Conservation (phyloP, 1,140 invertebrate genomes). For the Camponotus pennsylvanicus region DNA sequence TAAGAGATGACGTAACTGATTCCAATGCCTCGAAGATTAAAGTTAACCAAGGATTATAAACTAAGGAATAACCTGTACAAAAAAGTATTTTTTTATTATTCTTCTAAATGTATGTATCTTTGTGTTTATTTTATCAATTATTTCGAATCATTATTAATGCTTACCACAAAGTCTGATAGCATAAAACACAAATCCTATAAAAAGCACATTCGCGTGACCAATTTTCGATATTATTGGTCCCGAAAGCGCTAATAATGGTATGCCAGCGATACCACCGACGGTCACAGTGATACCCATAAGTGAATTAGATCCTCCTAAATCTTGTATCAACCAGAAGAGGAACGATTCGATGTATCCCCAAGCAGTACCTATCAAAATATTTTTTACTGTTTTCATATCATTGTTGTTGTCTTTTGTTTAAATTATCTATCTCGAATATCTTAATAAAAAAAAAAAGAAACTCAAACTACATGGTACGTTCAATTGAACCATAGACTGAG, state of each 20-base stretch:
- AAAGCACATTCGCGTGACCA: constrained; percentile 94
- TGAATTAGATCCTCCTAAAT: constrained; percentile 92
- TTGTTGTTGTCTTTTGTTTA: neutral
- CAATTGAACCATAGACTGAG: too few relatives aligned
- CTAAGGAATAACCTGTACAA: constrained; percentile 91
- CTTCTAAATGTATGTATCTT: neutral
- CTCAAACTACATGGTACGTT: neutral
- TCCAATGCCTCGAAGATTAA: constrained; percentile 94
- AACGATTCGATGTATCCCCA: constrained; percentile 96
- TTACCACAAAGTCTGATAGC: constrained; percentile 91
- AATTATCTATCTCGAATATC: neutral
- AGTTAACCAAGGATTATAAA: constrained; percentile 93
- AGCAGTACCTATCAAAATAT: constrained; percentile 88
- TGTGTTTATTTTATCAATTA: constrained; percentile 9
- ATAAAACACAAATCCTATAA: constrained; percentile 93
- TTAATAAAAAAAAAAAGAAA: neutral
- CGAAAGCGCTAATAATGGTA: constrained; percentile 92
- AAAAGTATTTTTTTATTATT: neutral
- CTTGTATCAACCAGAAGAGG: constrained; percentile 94
- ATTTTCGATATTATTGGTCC: constrained; percentile 92
- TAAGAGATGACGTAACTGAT: constrained; percentile 93
- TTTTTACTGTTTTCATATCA: neutral
- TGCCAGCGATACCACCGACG: constrained; percentile 91
- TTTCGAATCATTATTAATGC: constrained; percentile 7
- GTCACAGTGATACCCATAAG: constrained; percentile 95